phyloP scores from a whole-genome alignment of 2,113 vertebrate species.

The Scopus umbretta region DNA sequence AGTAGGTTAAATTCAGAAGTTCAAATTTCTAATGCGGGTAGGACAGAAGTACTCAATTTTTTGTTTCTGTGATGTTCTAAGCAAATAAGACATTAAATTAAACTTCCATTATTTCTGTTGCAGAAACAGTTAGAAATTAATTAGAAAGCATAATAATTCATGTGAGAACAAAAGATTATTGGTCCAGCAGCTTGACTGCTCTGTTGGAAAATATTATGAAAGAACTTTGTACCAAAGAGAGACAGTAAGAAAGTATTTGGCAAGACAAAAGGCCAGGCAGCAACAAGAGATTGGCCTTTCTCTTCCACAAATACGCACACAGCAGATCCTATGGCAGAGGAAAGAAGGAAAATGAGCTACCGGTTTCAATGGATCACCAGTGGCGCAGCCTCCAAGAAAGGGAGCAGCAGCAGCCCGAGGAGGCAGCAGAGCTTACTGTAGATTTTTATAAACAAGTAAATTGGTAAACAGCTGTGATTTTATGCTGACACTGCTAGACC shows the following conservation, averaged over 20 bases:
- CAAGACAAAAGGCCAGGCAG: background rate
- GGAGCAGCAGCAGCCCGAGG: background rate
- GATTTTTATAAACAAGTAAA: background rate
- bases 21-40: background rate
- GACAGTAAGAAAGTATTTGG: background rate
- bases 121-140: background rate
- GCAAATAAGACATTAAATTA: background rate
- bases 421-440: background rate
- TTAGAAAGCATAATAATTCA: background rate
- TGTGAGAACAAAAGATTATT: background rate
- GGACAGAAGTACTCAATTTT: background rate
- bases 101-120: background rate
- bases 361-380: background rate
- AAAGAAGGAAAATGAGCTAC: background rate
- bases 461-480: background rate
- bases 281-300: background rate
- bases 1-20: background rate
- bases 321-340: background rate
- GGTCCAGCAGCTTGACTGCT: background rate
- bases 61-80: background rate
- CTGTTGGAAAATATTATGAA: background rate
- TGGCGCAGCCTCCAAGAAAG: background rate
- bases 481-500: background rate
- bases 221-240: background rate
- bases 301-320: background rate